Base-by-base conservation (phyloP, 2,113 vertebrate genomes). In the Lophura nycthemera region DNA sequence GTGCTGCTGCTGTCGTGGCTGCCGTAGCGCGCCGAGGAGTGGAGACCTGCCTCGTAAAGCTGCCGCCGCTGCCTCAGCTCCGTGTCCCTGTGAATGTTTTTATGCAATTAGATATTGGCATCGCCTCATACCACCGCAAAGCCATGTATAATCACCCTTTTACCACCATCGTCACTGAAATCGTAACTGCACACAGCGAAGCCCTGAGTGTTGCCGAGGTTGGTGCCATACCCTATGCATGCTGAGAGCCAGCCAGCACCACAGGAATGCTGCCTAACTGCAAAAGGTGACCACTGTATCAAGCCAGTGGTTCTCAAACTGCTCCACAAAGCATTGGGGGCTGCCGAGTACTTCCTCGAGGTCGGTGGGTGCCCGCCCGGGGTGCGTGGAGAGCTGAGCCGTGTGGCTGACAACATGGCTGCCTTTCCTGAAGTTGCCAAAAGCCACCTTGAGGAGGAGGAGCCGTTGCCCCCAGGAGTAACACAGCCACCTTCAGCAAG, bases 61-160 rank as follows among this genome's bases (percentile, higher is more conserved):
- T 99, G 98, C 98, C 97, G 98, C 94, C 99, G 98, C 97, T 99
- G 99, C 95, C 97, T 98, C 97, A 99, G 98, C 98, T 99, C 99
- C 89, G 98, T 98, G 97, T 99, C 99, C 99, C 99, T 99, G 90
- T 69, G 66, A 91, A n/a, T n/a, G n/a, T n/a, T n/a, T n/a, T n/a
- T n/a, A n/a, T n/a, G n/a, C n/a, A n/a, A n/a, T n/a, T n/a, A n/a
- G n/a, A n/a, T n/a, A n/a, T n/a, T n/a, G n/a, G n/a, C n/a, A n/a
- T n/a, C n/a, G n/a, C n/a, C n/a, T n/a, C n/a, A n/a, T n/a, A n/a
- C n/a, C n/a, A 16, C 87, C 48, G 6, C 66, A 66, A 47, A 78
- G 64, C 87, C 91, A 70, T 3, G 5, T 30, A 45, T 2, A 12
- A 21, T 57, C 83, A 73, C 83, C 89, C 75, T 65, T 84, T 67